Evolutionary conservation across 2,113 vertebrate genomes (phyloP).

Genomic region (Lepisosteus osseus): DNA sequence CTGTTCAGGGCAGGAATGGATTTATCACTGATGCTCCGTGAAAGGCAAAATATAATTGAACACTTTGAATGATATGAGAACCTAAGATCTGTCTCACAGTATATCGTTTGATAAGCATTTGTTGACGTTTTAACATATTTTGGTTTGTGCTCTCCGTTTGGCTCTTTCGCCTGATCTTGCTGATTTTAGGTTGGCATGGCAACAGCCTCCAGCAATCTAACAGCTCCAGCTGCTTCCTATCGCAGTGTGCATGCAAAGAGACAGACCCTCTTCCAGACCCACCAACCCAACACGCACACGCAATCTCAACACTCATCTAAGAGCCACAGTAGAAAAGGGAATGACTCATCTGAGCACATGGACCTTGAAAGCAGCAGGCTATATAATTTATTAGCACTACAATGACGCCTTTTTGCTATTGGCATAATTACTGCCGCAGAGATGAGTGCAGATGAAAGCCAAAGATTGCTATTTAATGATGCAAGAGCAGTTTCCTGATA

Average conservation of each 20-base stretch:
- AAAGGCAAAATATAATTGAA: too few relatives aligned
- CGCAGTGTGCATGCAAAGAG: constrained; percentile 21
- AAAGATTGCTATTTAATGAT: background rate
- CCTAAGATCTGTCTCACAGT: background rate
- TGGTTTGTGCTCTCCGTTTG: constrained; percentile 1
- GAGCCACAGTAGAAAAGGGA: background rate
- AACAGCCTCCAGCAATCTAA: constrained; percentile 50
- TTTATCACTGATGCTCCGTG: too few relatives aligned
- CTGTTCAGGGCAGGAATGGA: too few relatives aligned
- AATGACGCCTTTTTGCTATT: constrained; percentile 6
- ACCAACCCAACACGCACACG: background rate
- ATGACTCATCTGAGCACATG: constrained; percentile 14
- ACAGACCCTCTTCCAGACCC: constrained; percentile 16
- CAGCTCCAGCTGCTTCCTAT: constrained; percentile 37
- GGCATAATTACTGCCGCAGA: constrained; percentile 14
- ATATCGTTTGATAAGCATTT: background rate
- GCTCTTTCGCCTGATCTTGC: constrained; percentile 8
- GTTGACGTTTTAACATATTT: background rate
- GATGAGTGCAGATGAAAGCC: background rate
- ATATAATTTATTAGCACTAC: constrained; percentile 3
- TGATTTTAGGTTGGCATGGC: constrained; percentile 38
- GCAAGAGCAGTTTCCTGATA: background rate
- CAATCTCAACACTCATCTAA: background rate
- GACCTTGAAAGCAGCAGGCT: background rate
- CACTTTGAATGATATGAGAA: too few relatives aligned